Base-by-base conservation (phyloP, 2,797 vertebrate species). In the Acrocephalus scirpaceus region DNA sequence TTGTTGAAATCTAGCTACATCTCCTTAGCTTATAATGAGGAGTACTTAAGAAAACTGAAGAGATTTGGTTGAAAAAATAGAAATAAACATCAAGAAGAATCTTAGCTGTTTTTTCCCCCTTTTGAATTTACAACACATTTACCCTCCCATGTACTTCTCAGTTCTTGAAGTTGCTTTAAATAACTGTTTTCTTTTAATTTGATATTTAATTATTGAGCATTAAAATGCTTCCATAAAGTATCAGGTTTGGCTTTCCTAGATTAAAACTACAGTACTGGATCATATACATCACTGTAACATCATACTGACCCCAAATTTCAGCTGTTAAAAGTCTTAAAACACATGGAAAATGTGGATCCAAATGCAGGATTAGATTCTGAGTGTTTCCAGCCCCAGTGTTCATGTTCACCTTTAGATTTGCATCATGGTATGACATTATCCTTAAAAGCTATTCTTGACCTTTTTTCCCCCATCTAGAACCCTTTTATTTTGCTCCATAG, bases 401-500 rank as follows among this genome's bases (percentile, higher is more conserved):
- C 70, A 45, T n/a, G 20, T 84, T 94, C 79, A 92, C 48, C 21
- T 75, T 81, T 62, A 78, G 70, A 88, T 92, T 90, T 92, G 66
- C 67, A 81, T 85, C 76, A 66, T 91, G 62, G 20, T 64, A 88
- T 53, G 76, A 75, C 79, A 90, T 88, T 84, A 86, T 60, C 48
- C 62, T 86, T 86, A 79, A 93, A 88, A 94, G 69, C 48, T 91
- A 27, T 80, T 92, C 82, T 93, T 90, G 60, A 73, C 60, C 58
- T 56, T 80, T 45, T 26, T 38, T 10, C 7, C 7, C 42, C 51
- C 48, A 26, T 60, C 61, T 20, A 42, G 79, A 91, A 84, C 73
- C 57, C 78, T 97, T 96, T 95, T 88, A 92, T 96, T 96, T 96
- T 95, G 86, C 90, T 96, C 83, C 77, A 82, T 44, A 75, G 65